Conservation (phyloP, 2,797 vertebrate species). For the Phalloptychus januarius region DNA sequence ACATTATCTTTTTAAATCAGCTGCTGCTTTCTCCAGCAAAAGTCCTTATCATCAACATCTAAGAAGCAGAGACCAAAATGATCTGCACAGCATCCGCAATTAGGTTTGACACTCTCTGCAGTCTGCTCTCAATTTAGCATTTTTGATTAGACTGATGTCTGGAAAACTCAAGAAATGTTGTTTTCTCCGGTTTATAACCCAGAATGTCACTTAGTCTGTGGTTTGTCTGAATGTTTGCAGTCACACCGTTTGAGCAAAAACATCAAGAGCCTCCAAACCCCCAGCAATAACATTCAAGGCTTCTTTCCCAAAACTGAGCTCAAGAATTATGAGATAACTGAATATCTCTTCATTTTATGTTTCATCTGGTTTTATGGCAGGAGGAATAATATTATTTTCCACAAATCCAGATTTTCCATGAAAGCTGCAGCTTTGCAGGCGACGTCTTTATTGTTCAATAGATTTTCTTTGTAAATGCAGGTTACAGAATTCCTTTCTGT, state of each 20-base stretch:
- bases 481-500: not conserved
- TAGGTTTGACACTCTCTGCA: constrained; percentile 3
- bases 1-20: constrained; percentile 20
- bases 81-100: not conserved
- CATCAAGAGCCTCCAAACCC: constrained; percentile 41
- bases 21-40: constrained; percentile 17
- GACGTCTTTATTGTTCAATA: not conserved
- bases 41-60: constrained; percentile 15
- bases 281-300: constrained; percentile 17
- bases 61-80: not conserved
- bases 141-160: not conserved
- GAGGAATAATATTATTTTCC: not conserved
- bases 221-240: constrained; percentile 36
- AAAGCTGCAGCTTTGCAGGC: constrained; percentile 4
- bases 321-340: constrained; percentile 20
- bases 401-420: constrained; percentile 39
- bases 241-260: constrained; percentile 41
- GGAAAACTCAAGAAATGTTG: not conserved
- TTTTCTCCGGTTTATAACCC: not conserved
- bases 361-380: constrained; percentile 29
- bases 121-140: not conserved
- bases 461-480: not conserved
- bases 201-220: constrained; percentile 9
- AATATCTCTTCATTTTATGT: constrained; percentile 33
- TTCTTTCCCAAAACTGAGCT: constrained; percentile 24